Base-by-base conservation (phyloP, 2,888 invertebrate species). In the Pegoplata infirma region DNA sequence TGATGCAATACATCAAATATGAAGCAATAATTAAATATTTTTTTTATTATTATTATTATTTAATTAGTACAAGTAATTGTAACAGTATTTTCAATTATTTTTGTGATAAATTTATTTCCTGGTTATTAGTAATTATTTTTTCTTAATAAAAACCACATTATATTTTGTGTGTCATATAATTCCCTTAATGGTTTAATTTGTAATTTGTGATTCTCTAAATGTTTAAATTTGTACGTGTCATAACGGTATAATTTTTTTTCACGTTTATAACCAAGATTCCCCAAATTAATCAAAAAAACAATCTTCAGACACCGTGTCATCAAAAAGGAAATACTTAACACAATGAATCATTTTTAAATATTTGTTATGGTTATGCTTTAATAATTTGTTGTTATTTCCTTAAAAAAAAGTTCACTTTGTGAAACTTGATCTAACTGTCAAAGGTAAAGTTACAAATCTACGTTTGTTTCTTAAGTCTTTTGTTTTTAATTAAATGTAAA, bases 391-490 rank as follows among this genome's bases (percentile, higher is more conserved):
- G 19, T 64, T 28, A 75, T 44, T 68, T 75, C 68, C 74, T 40
- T 12, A 47, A 61, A 55, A 55, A 74, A 59, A 67, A n/a, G n/a
- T n/a, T 67, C 47, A 17, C 44, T n/a, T 19, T 36, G 7, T 68
- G 61, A 28, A 75, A 75, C 49, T 75, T 25, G 47, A 63, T 75
- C 53, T 46, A 55, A 68, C 61, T 61, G 10, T 40, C 47, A 47
- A 49, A 21, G 8, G 6, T 59, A 14, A 16, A 17, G 12, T 21
- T 23, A 32, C n/a, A 12, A 28, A 55, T 36, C 16, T 19, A 44
- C 44, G 63, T 28, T 67, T 7, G 44, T 64, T 51, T 49, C 68
- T 69, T 58, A 56, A 69, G 63, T 76, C 68, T 69, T 69, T 63
- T 68, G 75, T 68, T 75, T 63, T 49, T 47, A n/a, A n/a, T n/a